A percentile compares a stretch with the other conserved stretches of the same genome.
These are phyloP conservation scores for Cataglyphis hispanica DNA, from an alignment of 1,140 invertebrate species.

Conservation along the genomic window DNA sequence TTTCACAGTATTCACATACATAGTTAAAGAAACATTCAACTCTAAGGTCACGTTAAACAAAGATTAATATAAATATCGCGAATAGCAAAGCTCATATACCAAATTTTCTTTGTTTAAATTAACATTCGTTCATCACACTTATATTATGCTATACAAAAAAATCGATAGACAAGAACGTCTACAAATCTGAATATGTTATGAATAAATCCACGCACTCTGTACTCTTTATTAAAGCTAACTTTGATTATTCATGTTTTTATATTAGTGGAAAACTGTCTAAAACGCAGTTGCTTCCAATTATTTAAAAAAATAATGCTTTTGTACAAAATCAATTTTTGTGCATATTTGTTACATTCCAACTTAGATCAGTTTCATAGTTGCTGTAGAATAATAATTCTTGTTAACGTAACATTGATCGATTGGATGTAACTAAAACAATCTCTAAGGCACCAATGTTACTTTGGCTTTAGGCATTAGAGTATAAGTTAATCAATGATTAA, in stretches of 20 bases:
- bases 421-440: neutral
- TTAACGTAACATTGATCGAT: slow-evolving; percentile 1
- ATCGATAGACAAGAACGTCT: neutral
- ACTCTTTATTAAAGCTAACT: neutral
- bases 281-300: neutral
- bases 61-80: neutral
- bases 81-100: neutral
- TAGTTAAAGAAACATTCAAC: slow-evolving; percentile 1
- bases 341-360: slow-evolving; percentile 30
- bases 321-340: neutral
- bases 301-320: slow-evolving; percentile 16
- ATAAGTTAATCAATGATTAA: no score
- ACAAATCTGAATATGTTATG: slow-evolving; percentile 3
- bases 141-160: neutral
- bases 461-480: no score
- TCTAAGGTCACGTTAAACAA: slow-evolving; percentile 15
- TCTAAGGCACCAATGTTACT: neutral
- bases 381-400: neutral
- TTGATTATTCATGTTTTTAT: slow-evolving; percentile 9
- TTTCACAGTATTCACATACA: neutral
- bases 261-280: neutral
- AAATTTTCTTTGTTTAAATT: neutral
- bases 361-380: neutral
- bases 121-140: neutral
- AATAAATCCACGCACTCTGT: neutral